Conservation (phyloP, 1,140 invertebrate genomes). For the Tetramorium alpestre region DNA sequence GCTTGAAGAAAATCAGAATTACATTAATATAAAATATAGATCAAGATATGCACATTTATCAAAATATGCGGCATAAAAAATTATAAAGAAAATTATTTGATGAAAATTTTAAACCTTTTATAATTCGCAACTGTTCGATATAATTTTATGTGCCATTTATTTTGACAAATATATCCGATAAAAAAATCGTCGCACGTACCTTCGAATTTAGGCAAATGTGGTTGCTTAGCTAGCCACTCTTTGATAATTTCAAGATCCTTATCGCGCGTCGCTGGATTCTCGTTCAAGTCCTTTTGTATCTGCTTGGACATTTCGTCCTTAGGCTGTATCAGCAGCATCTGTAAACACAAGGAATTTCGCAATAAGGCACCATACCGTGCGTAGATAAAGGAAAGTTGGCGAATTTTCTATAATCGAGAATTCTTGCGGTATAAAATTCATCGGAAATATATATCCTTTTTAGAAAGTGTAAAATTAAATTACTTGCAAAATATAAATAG, state of each 20-base stretch:
- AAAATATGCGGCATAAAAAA: neutral
- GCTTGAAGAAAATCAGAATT: neutral
- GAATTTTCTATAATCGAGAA: neutral
- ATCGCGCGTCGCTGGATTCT: constrained; percentile 89
- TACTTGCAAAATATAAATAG: neutral
- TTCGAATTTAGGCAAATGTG: constrained; percentile 90
- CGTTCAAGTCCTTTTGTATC: constrained; percentile 92
- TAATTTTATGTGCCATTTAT: neutral
- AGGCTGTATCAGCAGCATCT: constrained; percentile 91
- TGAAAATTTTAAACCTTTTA: neutral
- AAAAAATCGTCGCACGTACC: constrained; percentile 85
- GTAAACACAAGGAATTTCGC: constrained; percentile 16
- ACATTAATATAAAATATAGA: neutral
- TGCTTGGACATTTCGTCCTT: constrained; percentile 90
- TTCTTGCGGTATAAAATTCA: neutral
- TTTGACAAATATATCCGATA: neutral
- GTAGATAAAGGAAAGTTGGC: neutral
- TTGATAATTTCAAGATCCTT: constrained; percentile 89
- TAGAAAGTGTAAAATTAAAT: constrained; percentile 31
- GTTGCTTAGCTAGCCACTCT: constrained; percentile 90
- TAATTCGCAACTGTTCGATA: too few relatives aligned
- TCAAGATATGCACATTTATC: neutral
- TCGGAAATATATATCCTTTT: neutral
- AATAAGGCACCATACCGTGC: neutral
- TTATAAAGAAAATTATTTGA: neutral